phyloP scores from a whole-genome alignment of 2,113 vertebrate genomes.

The Pao palembangensis region DNA sequence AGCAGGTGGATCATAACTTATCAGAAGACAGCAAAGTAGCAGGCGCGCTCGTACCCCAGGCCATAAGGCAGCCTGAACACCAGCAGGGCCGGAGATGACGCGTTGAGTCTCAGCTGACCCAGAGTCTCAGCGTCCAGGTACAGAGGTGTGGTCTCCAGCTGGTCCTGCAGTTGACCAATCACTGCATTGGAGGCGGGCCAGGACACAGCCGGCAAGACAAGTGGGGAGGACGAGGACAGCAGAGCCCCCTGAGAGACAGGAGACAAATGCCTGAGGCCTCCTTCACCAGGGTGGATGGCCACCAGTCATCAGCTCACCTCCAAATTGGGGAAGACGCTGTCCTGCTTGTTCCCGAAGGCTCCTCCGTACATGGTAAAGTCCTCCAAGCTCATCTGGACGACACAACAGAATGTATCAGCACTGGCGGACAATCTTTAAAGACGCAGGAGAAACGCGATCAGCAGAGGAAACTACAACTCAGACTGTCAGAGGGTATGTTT shows the following conservation, averaged over 20 bases:
- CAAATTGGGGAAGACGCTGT: slow-evolving; percentile 82
- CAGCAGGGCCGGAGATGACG: slow-evolving; percentile 79
- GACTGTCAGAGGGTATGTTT: too few relatives aligned
- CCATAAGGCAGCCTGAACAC: slow-evolving; percentile 84
- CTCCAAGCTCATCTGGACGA: slow-evolving; percentile 82
- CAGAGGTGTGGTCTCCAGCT: slow-evolving; percentile 80
- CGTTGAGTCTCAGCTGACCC: slow-evolving; percentile 82
- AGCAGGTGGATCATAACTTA: neutral
- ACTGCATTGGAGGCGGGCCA: slow-evolving; percentile 80
- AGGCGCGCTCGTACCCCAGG: slow-evolving; percentile 57
- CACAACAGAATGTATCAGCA: neutral
- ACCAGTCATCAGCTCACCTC: slow-evolving; percentile 71
- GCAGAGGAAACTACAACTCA: too few relatives aligned
- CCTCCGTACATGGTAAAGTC: slow-evolving; percentile 89
- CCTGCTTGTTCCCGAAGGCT: slow-evolving; percentile 88
- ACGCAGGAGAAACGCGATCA: too few relatives aligned
- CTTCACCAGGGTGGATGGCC: neutral
- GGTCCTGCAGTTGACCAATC: slow-evolving; percentile 81
- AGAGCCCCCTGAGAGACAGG: slow-evolving; percentile 70
- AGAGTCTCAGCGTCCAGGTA: slow-evolving; percentile 86
- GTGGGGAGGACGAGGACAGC: slow-evolving; percentile 73
- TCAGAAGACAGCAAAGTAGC: neutral
- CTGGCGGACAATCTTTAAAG: too few relatives aligned
- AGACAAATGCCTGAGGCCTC: too few relatives aligned
- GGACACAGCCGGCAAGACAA: slow-evolving; percentile 83